phyloP scores from a whole-genome alignment of 1,140 invertebrate genomes.

The Drosophila funebris region DNA sequence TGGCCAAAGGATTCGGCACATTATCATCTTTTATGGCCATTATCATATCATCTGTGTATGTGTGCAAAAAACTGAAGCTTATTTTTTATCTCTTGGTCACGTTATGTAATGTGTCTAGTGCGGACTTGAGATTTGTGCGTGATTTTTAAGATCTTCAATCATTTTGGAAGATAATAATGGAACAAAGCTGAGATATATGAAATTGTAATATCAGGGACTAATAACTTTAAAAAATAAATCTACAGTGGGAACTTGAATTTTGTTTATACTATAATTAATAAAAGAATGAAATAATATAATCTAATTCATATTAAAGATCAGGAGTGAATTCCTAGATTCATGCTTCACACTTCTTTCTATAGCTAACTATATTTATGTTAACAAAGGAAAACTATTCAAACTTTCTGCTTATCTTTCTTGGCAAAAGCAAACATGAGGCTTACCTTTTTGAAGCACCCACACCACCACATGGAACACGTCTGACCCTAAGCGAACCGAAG shows the following conservation, averaged over 20 bases:
- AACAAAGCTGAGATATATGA: no score
- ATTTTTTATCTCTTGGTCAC: conserved; percentile 36
- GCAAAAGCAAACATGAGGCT: conserved; percentile 26
- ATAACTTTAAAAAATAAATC: no score
- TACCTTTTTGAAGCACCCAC: conserved; percentile 11
- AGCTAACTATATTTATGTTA: neutral
- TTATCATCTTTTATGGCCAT: conserved; percentile 72
- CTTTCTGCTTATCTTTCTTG: conserved; percentile 4
- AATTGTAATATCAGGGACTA: no score
- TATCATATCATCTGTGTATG: conserved; percentile 57
- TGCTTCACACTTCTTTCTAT: neutral
- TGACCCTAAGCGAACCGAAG: conserved; percentile 18
- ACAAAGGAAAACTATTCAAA: conserved; percentile 8
- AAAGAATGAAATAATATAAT: no score
- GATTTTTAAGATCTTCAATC: conserved; percentile 23
- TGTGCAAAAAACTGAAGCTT: conserved; percentile 36
- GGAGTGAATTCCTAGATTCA: neutral
- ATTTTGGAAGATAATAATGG: neutral
- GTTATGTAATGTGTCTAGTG: conserved; percentile 68
- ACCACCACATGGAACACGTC: neutral
- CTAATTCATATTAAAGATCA: no score
- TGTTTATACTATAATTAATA: no score
- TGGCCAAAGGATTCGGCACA: conserved; percentile 69
- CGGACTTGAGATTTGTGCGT: conserved; percentile 53
- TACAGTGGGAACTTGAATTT: no score